Evolutionary conservation across 2,888 invertebrate genomes (phyloP), one percentile per base, ranked within the genome.

Genomic region (Trissoscelio sp.): DNA sequence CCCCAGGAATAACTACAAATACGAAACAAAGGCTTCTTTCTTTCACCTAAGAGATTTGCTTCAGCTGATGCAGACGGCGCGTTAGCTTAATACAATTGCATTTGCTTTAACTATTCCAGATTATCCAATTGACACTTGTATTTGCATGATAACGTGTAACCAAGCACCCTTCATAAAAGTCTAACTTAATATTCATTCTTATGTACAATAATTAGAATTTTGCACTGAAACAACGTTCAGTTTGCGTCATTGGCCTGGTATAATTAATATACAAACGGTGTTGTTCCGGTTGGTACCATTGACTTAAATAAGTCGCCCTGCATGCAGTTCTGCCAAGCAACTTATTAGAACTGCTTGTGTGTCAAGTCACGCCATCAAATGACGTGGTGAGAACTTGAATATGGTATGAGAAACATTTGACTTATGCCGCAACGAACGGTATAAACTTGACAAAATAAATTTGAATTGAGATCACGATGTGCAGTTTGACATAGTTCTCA

Each of bases 1-100:
- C 87, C 85, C 82, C 60, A 86, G 85, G 89, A 89, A 89, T 88
- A 89, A 89, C 87, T 88, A 83, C 87, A 87, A 90, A 89, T 85
- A 81, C 79, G 84, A 86, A 88, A 90, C 87, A 88, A 88, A 88
- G 88, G 86, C 85, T 85, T 85, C 75, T 79, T 80, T 81, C 79
- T 81, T 80, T 83, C 75, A 58, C 44, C 55, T 67, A 44, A 5
- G 67, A 67, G 62, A 55, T 66, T 74, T 44, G 64, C 51, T 58
- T 44, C 55, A n/a, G 16, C 48, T 53, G 83, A 58, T 73, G 51
- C 81, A 66, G 80, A 79, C 77, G 69, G 67, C 60, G 64, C 64
- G 62, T 72, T 62, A 31, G 28, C 39, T 22, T 58, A 28, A 57
- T 34, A 37, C 22, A 72, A 42, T 48, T 70, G 22, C 44, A 44